A percentile compares a stretch with the other conserved stretches of the same genome.
phyloP scores from a whole-genome alignment of 2,113 vertebrate genomes.

The Chaetops frenatus region DNA sequence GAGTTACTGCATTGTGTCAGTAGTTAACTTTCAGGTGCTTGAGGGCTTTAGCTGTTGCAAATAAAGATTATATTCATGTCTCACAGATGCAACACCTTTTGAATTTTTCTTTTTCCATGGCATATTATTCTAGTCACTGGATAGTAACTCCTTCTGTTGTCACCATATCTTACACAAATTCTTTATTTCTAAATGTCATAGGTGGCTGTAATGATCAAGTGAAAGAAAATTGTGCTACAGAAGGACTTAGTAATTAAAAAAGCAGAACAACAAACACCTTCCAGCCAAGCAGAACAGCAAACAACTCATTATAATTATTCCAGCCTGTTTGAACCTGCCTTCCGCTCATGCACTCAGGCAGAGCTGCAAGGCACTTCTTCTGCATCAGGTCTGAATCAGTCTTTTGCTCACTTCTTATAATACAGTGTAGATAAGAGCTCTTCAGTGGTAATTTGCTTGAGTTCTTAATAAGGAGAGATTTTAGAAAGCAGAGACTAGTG shows the following conservation, averaged over 20 bases:
- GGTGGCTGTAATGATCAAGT: not conserved
- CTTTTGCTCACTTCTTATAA: conserved; percentile 10
- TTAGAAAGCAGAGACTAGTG: not conserved
- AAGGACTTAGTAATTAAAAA: conserved; percentile 57
- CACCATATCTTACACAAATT: not conserved
- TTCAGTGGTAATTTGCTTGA: conserved; percentile 38
- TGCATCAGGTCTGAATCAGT: conserved; percentile 12
- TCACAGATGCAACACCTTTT: not conserved
- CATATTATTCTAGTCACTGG: not conserved
- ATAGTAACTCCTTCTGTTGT: not conserved
- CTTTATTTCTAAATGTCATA: not conserved
- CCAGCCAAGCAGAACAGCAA: conserved; percentile 48
- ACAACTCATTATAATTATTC: conserved; percentile 53
- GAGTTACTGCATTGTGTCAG: not conserved
- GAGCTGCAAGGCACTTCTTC: not conserved
- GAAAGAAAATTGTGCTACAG: conserved; percentile 19
- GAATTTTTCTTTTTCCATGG: not conserved
- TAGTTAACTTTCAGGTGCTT: not conserved
- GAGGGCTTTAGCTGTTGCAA: not conserved
- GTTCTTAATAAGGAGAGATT: conserved; percentile 27
- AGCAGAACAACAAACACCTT: conserved; percentile 20
- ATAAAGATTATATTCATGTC: not conserved
- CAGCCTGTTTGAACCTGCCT: conserved; percentile 22
- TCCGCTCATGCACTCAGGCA: not conserved
- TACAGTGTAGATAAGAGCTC: conserved; percentile 19